Evolutionary conservation across 2,888 invertebrate species (phyloP), one percentile per base, ranked within the genome.

Genomic region (Nematopogon swammerdamellus): DNA sequence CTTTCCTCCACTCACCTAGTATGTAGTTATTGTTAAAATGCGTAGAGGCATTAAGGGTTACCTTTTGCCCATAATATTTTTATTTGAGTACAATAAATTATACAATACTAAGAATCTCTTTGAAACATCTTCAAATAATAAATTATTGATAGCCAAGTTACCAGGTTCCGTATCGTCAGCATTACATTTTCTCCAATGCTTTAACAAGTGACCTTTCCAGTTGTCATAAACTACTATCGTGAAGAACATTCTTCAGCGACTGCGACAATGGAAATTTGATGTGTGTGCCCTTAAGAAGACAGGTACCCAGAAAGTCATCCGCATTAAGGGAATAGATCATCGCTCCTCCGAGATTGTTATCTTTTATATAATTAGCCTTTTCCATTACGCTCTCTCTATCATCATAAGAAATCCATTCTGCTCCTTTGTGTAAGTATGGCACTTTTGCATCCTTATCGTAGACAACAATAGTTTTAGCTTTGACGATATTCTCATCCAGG

Each of bases 321-420:
- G 85, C 81, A 62, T 93, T 93, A 19, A 95, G 72, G 10, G 90
- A 88, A 69, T 88, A 92, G 51, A 93, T 76, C 93, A 94, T 94
- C 4, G 88, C 89, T 29, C 95, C 95, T 46, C 88, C 88, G 57
- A 90, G 83, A 30, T 82, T 75, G 47, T 83, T 76, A 6, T 80
- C 71, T 59, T 81, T 82, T 1, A 89, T 83, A 66, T 80, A 91
- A 52, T 79, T 70, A 1, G 86, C 87, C 72, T 91, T 94, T 58
- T 83, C 83, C 49, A 72, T 73, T 2, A 91, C 79, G 67, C 93
- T 94, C 47, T 77, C 66, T 19, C 82, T 77, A 59, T 88, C 83
- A 54, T 95, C 95, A 63, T 85, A 94, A 0, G 93, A 92, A 44
- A 93, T 81, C 95, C 95, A 95, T 58, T 94, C 89, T 16, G 68